Percentiles rank a stretch among this genome's conserved stretches.
Evolutionary conservation across 2,888 invertebrate genomes (phyloP).

Genomic region (Epinotia ramella): DNA sequence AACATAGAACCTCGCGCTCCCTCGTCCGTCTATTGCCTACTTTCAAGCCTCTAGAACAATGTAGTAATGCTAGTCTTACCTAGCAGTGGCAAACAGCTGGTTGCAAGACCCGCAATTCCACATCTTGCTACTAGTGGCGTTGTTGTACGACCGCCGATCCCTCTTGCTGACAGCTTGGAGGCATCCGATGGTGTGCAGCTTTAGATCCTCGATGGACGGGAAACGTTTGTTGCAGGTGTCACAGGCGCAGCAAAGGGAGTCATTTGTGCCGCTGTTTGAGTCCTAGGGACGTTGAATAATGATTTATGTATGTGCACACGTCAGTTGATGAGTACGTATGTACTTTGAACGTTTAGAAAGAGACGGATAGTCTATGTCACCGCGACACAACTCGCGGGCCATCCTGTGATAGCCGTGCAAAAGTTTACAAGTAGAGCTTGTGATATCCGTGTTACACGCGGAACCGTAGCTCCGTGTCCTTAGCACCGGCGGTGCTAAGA

Average conservation of each 20-base stretch:
- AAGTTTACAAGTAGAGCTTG: no score
- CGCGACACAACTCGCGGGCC: no score
- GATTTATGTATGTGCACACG: neutral
- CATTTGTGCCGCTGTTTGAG: constrained; percentile 2
- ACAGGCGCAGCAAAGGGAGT: constrained; percentile 61
- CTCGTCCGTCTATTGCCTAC: no score
- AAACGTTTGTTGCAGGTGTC: constrained; percentile 63
- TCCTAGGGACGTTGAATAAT: constrained; percentile 6
- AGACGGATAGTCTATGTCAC: no score
- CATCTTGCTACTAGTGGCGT: constrained; percentile 70
- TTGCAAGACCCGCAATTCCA: constrained; percentile 83
- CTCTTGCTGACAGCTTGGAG: constrained; percentile 55
- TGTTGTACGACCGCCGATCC: constrained; percentile 62
- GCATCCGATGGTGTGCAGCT: constrained; percentile 58
- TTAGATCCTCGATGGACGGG: constrained; percentile 62
- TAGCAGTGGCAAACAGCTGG: constrained; percentile 77
- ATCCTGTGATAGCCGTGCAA: no score
- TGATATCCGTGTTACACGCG: no score
- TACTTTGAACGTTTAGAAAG: no score
- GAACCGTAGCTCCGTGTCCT: no score
- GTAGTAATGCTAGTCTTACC: constrained; percentile 61
- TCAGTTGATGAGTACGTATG: no score
- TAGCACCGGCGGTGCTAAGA: no score
- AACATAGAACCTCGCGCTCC: constrained; percentile 50
- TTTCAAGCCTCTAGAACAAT: neutral